These are phyloP conservation scores for Synanthedon vespiformis DNA, from an alignment of 2,888 invertebrate species.

Conservation along the genomic window DNA sequence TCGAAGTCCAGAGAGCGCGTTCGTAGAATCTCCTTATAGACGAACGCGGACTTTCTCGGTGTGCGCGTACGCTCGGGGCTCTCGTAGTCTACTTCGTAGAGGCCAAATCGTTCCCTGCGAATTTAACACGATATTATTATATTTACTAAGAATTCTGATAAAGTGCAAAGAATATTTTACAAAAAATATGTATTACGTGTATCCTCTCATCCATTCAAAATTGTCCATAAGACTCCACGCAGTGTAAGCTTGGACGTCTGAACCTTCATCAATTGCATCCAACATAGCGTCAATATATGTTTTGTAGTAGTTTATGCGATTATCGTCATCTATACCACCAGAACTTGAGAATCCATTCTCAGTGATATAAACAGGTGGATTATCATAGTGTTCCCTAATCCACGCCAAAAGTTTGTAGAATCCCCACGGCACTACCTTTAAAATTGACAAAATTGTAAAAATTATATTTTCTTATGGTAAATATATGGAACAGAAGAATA, in stretches of 20 bases:
- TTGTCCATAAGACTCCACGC: conserved; percentile 76
- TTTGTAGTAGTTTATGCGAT: conserved; percentile 48
- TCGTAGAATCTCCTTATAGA: conserved; percentile 26
- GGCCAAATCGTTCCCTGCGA: conserved; percentile 20
- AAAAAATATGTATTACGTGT: conserved; percentile 43
- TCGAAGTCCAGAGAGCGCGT: conserved; percentile 16
- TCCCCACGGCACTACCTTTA: conserved; percentile 70
- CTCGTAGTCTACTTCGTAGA: conserved; percentile 31
- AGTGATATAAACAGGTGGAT: conserved; percentile 68
- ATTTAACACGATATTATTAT: background rate
- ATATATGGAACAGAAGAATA: no score
- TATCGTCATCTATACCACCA: conserved; percentile 56
- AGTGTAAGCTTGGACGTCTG: conserved; percentile 64
- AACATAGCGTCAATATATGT: conserved; percentile 52
- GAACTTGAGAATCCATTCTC: conserved; percentile 72
- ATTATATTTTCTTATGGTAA: background rate
- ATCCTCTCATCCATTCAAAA: conserved; percentile 74
- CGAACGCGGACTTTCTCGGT: conserved; percentile 30
- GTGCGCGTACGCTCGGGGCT: conserved; percentile 22
- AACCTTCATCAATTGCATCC: conserved; percentile 56
- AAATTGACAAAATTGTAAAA: background rate
- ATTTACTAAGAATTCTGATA: background rate
- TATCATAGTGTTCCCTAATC: conserved; percentile 56
- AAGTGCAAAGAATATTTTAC: background rate
- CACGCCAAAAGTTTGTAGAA: conserved; percentile 68